Conservation (phyloP, 2,113 vertebrate genomes). For the Petromus typicus region DNA sequence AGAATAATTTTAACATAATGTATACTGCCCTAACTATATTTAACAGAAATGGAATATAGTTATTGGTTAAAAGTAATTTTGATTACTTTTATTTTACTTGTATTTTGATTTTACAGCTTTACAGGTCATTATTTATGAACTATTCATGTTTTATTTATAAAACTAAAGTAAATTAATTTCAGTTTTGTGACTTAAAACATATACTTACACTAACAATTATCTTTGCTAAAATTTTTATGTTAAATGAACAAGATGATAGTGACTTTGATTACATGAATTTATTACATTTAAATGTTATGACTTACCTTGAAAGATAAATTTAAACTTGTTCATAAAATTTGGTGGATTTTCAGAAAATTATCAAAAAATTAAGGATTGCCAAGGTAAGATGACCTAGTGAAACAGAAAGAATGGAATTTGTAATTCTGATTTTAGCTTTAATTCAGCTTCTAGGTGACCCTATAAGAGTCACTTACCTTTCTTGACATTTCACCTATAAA, state of each 20-base stretch:
- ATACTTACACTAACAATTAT: not conserved
- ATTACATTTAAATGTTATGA: not conserved
- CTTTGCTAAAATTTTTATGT: not conserved
- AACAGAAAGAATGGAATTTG: not conserved
- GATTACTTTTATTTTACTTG: too few species aligned
- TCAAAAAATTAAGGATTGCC: not conserved
- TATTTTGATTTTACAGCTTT: not conserved
- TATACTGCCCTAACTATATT: not conserved
- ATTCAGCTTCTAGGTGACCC: not conserved
- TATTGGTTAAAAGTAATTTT: not conserved
- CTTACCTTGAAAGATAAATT: not conserved
- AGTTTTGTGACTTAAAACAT: not conserved
- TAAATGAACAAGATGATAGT: not conserved
- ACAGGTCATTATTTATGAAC: not conserved
- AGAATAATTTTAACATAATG: not conserved
- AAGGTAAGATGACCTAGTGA: not conserved
- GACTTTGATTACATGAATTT: not conserved
- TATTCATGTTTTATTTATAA: constrained; percentile 16
- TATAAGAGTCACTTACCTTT: constrained; percentile 27
- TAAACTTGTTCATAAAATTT: constrained; percentile 27
- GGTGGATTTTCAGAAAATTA: not conserved
- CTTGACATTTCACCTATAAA: constrained; percentile 5
- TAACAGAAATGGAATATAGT: not conserved
- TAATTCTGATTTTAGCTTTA: constrained; percentile 31
- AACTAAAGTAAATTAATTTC: not conserved